Conservation (phyloP, 2,797 vertebrate species). For the Craterocephalus amniculus region DNA sequence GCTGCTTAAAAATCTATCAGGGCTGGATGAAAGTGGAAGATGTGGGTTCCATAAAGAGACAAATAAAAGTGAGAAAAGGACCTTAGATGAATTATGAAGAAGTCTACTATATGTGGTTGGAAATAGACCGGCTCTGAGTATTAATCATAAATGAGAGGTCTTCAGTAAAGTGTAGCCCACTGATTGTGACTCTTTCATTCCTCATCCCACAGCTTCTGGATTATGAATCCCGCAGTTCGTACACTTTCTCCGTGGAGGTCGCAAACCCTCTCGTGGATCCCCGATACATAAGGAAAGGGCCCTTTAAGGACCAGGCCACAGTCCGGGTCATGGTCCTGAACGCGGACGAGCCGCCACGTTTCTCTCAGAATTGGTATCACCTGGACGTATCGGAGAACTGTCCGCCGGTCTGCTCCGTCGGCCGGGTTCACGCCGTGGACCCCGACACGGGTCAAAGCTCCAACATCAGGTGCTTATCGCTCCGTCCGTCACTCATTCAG, state of each 20-base stretch:
- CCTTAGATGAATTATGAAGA: slow-evolving; percentile 35
- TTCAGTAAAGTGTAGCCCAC: slow-evolving; percentile 13
- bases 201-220: slow-evolving; percentile 81
- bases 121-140: slow-evolving; percentile 1
- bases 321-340: slow-evolving; percentile 89
- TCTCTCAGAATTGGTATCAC: slow-evolving; percentile 85
- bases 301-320: slow-evolving; percentile 90
- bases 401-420: slow-evolving; percentile 83
- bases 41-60: slow-evolving; percentile 6
- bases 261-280: slow-evolving; percentile 87
- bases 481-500: slow-evolving; percentile 8
- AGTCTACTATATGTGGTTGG: not conserved
- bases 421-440: slow-evolving; percentile 84
- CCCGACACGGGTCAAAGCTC: slow-evolving; percentile 86
- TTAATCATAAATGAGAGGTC: slow-evolving; percentile 42
- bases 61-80: slow-evolving; percentile 17
- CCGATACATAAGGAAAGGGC: slow-evolving; percentile 86
- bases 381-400: slow-evolving; percentile 89
- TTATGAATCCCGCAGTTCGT: slow-evolving; percentile 86
- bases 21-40: slow-evolving; percentile 18
- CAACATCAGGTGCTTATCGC: slow-evolving; percentile 83
- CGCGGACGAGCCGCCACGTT: slow-evolving; percentile 89
- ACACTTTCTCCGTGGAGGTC: slow-evolving; percentile 89
- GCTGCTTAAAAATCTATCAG: slow-evolving; percentile 10
- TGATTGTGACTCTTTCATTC: slow-evolving; percentile 21